Evolutionary conservation across 2,888 invertebrate genomes (phyloP).

Genomic region (Trichopria drosophilae): DNA sequence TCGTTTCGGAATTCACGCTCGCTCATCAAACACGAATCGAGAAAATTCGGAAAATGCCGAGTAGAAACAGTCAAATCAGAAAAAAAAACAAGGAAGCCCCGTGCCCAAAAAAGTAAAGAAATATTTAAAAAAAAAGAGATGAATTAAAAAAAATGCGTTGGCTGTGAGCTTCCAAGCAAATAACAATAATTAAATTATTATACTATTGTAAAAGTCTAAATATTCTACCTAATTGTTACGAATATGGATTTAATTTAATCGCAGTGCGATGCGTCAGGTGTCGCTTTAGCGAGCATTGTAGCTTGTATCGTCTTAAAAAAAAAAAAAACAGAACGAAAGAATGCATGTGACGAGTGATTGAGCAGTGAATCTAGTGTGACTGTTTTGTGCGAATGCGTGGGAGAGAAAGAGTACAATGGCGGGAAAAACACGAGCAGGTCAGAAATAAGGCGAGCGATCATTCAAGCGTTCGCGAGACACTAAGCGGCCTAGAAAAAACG

Average conservation of each 20-base stretch:
- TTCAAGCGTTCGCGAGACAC: slow-evolving; percentile 15
- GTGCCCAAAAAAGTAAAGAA: slow-evolving; percentile 47
- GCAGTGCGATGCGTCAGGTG: slow-evolving; percentile 51
- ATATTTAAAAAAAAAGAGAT: slow-evolving; percentile 42
- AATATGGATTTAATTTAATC: slow-evolving; percentile 52
- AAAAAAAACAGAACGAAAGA: slow-evolving; percentile 33
- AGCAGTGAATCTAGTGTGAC: slow-evolving; percentile 29
- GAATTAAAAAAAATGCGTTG: slow-evolving; percentile 55
- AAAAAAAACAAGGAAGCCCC: slow-evolving; percentile 43
- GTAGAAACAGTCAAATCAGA: too few relatives aligned
- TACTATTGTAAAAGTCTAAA: slow-evolving; percentile 54
- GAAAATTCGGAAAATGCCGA: too few relatives aligned
- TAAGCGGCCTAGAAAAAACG: slow-evolving; percentile 34
- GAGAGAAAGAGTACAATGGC: slow-evolving; percentile 24
- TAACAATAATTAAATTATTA: slow-evolving; percentile 60
- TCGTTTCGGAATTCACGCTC: too few relatives aligned
- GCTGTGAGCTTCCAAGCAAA: slow-evolving; percentile 60
- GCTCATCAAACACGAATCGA: too few relatives aligned
- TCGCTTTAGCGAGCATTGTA: slow-evolving; percentile 52
- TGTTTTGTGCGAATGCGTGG: slow-evolving; percentile 22
- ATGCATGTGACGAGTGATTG: slow-evolving; percentile 35
- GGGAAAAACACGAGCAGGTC: slow-evolving; percentile 23
- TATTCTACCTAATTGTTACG: slow-evolving; percentile 55
- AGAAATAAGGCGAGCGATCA: slow-evolving; percentile 36
- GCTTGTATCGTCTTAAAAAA: slow-evolving; percentile 51